Conservation (phyloP, 2,888 invertebrate genomes). For the Muscina levida region DNA sequence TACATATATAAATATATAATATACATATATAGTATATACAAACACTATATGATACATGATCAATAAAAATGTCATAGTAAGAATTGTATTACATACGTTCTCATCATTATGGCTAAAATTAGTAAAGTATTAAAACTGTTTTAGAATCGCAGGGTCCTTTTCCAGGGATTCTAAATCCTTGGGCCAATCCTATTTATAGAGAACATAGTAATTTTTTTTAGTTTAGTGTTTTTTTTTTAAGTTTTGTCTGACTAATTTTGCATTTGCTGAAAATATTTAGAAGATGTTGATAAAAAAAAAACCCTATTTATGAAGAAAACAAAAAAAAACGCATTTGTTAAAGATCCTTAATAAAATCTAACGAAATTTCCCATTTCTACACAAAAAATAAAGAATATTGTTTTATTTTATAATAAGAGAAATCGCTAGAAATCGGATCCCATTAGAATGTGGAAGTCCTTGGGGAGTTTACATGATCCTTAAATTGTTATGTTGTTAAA, state of each 20-base stretch:
- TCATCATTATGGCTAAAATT: slow-evolving; percentile 5
- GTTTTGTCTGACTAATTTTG: no score
- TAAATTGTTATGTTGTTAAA: no score
- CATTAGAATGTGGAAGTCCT: no score
- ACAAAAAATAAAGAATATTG: no score
- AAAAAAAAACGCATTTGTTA: no score
- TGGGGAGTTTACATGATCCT: no score
- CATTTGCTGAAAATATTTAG: slow-evolving; percentile 11
- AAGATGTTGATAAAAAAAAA: neutral
- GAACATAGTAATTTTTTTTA: neutral
- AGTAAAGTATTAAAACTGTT: slow-evolving; percentile 16
- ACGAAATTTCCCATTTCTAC: no score
- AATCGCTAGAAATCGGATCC: no score
- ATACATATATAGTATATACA: slow-evolving; percentile 4
- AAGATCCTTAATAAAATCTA: no score
- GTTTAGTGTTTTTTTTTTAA: neutral
- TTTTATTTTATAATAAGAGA: no score
- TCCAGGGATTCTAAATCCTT: slow-evolving; percentile 16
- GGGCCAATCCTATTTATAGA: slow-evolving; percentile 22
- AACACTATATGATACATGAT: neutral
- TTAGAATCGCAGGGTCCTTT: slow-evolving; percentile 21
- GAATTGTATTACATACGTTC: no score
- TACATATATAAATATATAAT: neutral
- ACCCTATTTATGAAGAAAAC: no score
- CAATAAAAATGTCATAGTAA: neutral